These are phyloP conservation scores for Apodemia duryi DNA, from an alignment of 2,888 invertebrate species.

Conservation along the genomic window DNA sequence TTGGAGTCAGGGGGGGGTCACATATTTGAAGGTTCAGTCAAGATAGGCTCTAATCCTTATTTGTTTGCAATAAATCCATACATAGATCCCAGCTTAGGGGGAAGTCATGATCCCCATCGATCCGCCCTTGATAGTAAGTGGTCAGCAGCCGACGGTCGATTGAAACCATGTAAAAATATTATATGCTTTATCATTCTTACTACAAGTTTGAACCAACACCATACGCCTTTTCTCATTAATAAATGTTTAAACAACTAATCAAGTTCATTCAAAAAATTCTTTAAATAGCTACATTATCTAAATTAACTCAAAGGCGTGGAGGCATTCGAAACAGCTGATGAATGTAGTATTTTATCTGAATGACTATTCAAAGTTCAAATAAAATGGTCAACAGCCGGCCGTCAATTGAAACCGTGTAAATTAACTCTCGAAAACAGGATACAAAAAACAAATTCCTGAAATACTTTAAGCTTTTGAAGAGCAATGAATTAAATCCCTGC, in stretches of 20 bases:
- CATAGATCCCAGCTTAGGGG: too few relatives aligned
- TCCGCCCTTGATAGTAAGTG: too few relatives aligned
- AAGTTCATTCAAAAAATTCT: conserved; percentile 46
- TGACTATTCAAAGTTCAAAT: not conserved
- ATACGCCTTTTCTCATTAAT: not conserved
- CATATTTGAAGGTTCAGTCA: too few relatives aligned
- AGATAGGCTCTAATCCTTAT: too few relatives aligned
- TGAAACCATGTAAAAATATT: too few relatives aligned
- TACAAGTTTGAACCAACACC: too few relatives aligned
- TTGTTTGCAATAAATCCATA: too few relatives aligned
- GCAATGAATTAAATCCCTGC: too few relatives aligned
- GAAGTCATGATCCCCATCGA: too few relatives aligned
- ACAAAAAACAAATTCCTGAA: conserved; percentile 28
- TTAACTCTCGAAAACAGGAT: conserved; percentile 38
- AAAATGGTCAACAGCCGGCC: not conserved
- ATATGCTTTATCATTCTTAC: too few relatives aligned
- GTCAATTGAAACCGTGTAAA: conserved; percentile 34
- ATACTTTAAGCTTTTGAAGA: not conserved
- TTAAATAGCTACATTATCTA: conserved; percentile 38
- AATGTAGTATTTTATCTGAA: conserved; percentile 9
- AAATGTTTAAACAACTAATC: not conserved
- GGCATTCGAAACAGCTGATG: not conserved
- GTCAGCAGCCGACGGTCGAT: too few relatives aligned
- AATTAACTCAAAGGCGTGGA: not conserved
- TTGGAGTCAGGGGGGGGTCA: too few relatives aligned